phyloP scores from a whole-genome alignment of 2,797 vertebrate genomes.

The Etheostoma nigrum region DNA sequence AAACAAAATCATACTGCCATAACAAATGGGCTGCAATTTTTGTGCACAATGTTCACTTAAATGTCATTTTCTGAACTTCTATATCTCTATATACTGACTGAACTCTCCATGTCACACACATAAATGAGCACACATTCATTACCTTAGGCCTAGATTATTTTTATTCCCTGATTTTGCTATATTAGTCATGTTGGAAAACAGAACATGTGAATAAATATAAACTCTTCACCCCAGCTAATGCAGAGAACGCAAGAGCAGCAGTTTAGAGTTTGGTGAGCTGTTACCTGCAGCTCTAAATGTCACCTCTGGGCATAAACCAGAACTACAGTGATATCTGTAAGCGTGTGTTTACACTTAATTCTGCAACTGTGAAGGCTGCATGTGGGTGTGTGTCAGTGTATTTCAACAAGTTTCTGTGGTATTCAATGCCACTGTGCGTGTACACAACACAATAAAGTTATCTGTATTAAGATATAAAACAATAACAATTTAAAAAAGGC shows the following conservation, averaged over 20 bases:
- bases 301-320: constrained; percentile 23
- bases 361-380: not conserved
- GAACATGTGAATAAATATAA: constrained; percentile 39
- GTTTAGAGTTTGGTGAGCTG: constrained; percentile 2
- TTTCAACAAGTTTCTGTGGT: not conserved
- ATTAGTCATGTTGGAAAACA: constrained; percentile 36
- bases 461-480: not conserved
- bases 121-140: constrained; percentile 6
- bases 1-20: not conserved
- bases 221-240: constrained; percentile 48
- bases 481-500: not conserved
- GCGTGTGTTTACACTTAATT: constrained; percentile 6
- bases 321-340: constrained; percentile 14
- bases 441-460: not conserved
- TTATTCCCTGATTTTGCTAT: not conserved
- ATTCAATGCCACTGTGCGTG: not conserved
- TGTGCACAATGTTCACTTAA: not conserved
- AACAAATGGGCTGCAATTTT: not conserved
- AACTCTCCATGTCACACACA: not conserved
- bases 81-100: constrained; percentile 5
- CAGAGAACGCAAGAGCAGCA: constrained; percentile 10
- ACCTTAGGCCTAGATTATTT: constrained; percentile 12
- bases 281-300: constrained; percentile 28
- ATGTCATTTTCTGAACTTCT: not conserved
- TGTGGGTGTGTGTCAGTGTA: not conserved